A percentile compares a stretch with the other conserved stretches of the same genome.
phyloP scores from a whole-genome alignment of 2,888 invertebrate species.

The Pseudococcus viburni region DNA sequence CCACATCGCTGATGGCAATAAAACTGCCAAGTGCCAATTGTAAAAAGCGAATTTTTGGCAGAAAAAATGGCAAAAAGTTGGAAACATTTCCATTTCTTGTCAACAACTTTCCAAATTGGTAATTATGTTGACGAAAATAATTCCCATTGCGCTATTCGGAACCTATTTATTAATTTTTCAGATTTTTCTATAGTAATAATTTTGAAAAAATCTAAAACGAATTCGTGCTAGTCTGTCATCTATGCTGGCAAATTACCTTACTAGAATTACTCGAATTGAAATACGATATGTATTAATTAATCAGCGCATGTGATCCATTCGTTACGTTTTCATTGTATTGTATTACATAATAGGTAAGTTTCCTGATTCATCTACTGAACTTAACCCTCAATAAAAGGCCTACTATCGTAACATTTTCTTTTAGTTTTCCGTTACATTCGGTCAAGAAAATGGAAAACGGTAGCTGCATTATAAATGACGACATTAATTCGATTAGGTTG shows the following conservation, averaged over 20 bases:
- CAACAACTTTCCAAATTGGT: no score
- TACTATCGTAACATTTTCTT: conserved; percentile 9
- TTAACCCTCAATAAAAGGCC: conserved; percentile 45
- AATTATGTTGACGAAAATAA: no score
- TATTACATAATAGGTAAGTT: conserved; percentile 38
- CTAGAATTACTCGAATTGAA: conserved; percentile 38
- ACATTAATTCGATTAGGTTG: not conserved
- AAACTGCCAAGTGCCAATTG: no score
- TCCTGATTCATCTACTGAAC: conserved; percentile 26
- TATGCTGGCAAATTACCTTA: not conserved
- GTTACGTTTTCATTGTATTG: conserved; percentile 24
- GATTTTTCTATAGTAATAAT: no score
- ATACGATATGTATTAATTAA: conserved; percentile 50
- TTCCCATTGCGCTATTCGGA: no score
- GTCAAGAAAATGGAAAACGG: conserved; percentile 38
- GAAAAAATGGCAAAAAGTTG: no score
- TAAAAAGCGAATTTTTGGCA: no score
- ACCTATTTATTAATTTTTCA: no score
- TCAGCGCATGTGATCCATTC: conserved; percentile 11
- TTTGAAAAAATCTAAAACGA: not conserved
- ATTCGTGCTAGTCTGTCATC: not conserved
- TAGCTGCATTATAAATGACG: not conserved
- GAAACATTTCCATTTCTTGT: no score
- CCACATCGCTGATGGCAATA: no score
- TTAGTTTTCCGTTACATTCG: conserved; percentile 19